Base-by-base conservation (phyloP, 2,113 vertebrate species). In the Boleophthalmus pectinirostris region DNA sequence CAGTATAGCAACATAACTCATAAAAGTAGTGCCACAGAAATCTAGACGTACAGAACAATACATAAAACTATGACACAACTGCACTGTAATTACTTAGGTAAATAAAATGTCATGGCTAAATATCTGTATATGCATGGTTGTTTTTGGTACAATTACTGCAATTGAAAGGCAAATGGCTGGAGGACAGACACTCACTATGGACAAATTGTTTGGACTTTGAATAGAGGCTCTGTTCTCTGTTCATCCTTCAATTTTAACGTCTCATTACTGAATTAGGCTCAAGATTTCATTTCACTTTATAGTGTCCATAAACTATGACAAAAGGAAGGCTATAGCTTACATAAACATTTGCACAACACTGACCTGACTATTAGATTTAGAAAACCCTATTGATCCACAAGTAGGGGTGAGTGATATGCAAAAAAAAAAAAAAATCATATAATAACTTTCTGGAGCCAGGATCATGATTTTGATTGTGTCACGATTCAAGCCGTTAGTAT, bases 261-360 rank as follows among this genome's bases (percentile, higher is more conserved):
- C 29, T 43, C 61, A 64, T 64, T 38, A 64, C 61, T 64, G 18
- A 64, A 64, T 64, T 38, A 64, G 3, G 20, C 61, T n/a, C 15
- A 7, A n/a, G 61, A 64, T 64, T 64, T 64, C 9, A 38, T 43
- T 43, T 64, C 2, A 43, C 16, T 64, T 64, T 38, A 64, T n/a
- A 38, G 61, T 20, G 9, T 8, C 10, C 33, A 20, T n/a, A 43
- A 64, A 64, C 3, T 38, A 25, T n/a, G 4, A 33, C 29, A 24
- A 29, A 14, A 6, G 24, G 5, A 16, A 25, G 24, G 33, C 33
- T 64, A 21, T 64, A 64, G 20, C 25, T 33, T 43, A 21, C 18
- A n/a, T 12, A 64, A n/a, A 38, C 11, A 64, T 43, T 64, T 64
- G 61, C 38, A 38, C 4, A 38, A 38, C 60, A 57, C n/a, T 20